Evolutionary conservation across 1,140 invertebrate genomes (phyloP), one percentile per base, ranked within the genome.

Genomic region (Helicoverpa armigera): DNA sequence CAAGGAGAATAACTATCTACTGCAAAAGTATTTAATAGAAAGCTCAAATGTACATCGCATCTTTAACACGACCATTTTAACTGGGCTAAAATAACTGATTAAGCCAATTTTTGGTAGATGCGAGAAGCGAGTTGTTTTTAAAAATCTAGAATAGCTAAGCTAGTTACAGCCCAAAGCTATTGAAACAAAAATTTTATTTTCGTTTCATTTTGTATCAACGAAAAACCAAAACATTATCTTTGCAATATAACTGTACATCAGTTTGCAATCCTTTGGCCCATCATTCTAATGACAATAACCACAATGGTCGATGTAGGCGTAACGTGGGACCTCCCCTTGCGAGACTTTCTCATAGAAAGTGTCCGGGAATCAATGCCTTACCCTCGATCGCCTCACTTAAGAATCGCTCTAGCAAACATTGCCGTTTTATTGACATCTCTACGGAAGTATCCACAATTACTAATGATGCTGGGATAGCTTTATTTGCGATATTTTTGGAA

Each of bases 291-390:
- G 10, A 23, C 50, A 73, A 73, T 70, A 54, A 23, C 18, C 50
- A 73, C 50, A 69, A 50, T 51, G 48, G 5, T 16, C n/a, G 2
- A 13, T 73, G 69, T 53, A 56, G 50, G 51, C 70, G 70, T 73
- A 43, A 79, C 73, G 78, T 83, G 82, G 61, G 77, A 83, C 78
- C 78, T 67, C 81, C 82, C 43, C 73, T 67, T 31, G 58, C 65
- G 54, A 63, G 70, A 79, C 70, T 77, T 85, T 85, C 82, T 83
- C 84, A 85, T 83, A 83, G 23, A 80, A 73, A 35, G 58, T 70
- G 60, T 50, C 58, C 65, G 18, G 43, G 18, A 73, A 58, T 58
- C 63, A 48, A 67, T 14, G 43, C 35, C 14, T 67, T 18, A 82
- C 31, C 72, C 61, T 77, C 48, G 76, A 75, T 73, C 82, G 53